These are phyloP conservation scores for Lepisosteus osseus DNA, from an alignment of 2,113 vertebrate species.

Conservation along the genomic window DNA sequence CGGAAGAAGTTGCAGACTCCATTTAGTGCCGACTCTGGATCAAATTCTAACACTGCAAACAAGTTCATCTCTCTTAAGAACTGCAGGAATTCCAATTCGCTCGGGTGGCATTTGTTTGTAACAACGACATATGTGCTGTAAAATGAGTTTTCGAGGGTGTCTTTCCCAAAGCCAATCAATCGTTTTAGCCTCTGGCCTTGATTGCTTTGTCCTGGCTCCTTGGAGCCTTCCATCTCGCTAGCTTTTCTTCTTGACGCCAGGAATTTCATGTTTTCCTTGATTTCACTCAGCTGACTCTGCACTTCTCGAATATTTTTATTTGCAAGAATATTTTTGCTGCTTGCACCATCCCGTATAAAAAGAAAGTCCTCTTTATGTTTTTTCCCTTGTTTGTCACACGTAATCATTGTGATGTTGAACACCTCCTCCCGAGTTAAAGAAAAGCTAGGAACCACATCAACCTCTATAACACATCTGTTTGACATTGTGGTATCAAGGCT, in stretches of 20 bases:
- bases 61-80: conserved; percentile 68
- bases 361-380: conserved; percentile 34
- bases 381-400: conserved; percentile 34
- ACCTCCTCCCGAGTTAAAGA: conserved; percentile 36
- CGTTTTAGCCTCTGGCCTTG: conserved; percentile 48
- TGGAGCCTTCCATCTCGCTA: neutral
- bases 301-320: neutral
- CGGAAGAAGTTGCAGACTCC: conserved; percentile 60
- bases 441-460: conserved; percentile 57
- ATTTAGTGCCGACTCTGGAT: conserved; percentile 54
- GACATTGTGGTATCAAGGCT: conserved; percentile 38
- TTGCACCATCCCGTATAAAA: conserved; percentile 52
- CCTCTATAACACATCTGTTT: conserved; percentile 58
- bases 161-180: conserved; percentile 42
- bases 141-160: conserved; percentile 37
- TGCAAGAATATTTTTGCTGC: conserved; percentile 40
- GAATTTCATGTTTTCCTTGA: neutral
- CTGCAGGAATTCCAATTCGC: conserved; percentile 56
- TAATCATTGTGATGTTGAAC: conserved; percentile 46
- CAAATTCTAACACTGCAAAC: conserved; percentile 71
- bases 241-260: conserved; percentile 17
- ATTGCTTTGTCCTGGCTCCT: conserved; percentile 26
- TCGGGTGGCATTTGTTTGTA: conserved; percentile 58
- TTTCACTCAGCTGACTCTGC: neutral
- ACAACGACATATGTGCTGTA: conserved; percentile 62